Evolutionary conservation across 2,888 invertebrate species (phyloP).

Genomic region (Adela reaumurella): DNA sequence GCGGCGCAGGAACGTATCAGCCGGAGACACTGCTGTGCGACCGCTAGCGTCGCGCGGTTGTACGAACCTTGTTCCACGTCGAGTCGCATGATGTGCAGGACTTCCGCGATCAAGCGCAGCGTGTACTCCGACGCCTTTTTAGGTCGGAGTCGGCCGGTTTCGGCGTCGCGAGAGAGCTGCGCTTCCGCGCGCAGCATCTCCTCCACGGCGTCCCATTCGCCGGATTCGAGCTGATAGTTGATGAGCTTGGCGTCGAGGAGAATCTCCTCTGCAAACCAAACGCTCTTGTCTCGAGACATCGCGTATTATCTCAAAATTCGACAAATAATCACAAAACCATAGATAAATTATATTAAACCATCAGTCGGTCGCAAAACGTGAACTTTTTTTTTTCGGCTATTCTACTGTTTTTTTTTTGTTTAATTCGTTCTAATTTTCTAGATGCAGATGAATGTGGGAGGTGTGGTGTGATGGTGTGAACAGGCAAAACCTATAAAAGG

Average conservation of each 20-base stretch:
- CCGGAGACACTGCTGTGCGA: slow-evolving; percentile 49
- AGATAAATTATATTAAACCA: no score
- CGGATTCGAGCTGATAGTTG: slow-evolving; percentile 46
- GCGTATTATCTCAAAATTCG: no score
- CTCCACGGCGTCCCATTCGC: slow-evolving; percentile 52
- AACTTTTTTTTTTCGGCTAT: no score
- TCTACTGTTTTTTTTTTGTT: no score
- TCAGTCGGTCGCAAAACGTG: no score
- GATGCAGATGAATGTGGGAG: no score
- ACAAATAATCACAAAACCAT: no score
- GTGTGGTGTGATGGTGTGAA: no score
- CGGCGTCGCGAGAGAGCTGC: slow-evolving; percentile 44
- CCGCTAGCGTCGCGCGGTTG: slow-evolving; percentile 45
- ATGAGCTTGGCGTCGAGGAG: slow-evolving; percentile 48
- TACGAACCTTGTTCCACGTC: slow-evolving; percentile 48
- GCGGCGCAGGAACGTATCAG: slow-evolving; percentile 53
- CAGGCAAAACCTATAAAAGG: no score
- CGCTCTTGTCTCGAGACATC: slow-evolving; percentile 53
- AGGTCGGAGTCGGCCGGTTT: slow-evolving; percentile 46
- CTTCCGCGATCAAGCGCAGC: slow-evolving; percentile 46
- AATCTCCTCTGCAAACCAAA: slow-evolving; percentile 53
- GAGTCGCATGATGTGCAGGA: slow-evolving; percentile 46
- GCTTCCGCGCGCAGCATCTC: slow-evolving; percentile 52
- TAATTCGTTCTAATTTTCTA: no score
- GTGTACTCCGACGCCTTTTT: slow-evolving; percentile 53